Base-by-base conservation (phyloP, 2,888 invertebrate genomes). In the Chrysolina haemoptera region DNA sequence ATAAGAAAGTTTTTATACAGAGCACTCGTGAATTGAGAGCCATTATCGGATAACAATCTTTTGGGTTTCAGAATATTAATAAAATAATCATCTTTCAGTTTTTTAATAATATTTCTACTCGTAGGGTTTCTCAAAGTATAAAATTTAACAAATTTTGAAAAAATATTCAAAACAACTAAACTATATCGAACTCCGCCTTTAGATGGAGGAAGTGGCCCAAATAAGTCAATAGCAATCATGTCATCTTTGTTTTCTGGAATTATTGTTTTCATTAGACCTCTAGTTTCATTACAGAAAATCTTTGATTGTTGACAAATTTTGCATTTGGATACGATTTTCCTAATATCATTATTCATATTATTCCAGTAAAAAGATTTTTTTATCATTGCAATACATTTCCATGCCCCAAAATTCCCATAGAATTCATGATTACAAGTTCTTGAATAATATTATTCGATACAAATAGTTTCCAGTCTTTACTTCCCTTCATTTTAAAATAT, bases 81-180 rank as follows among this genome's bases (percentile, higher is more conserved):
- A 74, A 68, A 67, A 53, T 59, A 40, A 62, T 63, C 53, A 62
- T 62, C 0, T 55, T 27, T 11, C 22, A 59, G 27, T 59, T 27
- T 59, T 4, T 2, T 6, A 2, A 59, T 4, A 12, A 59, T 59
- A 20, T 20, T 16, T 59, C 22, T 27, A 27, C 27, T 27, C 27
- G 27, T 27, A 27, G 59, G 22, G 16, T 20, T 70, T 53, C 50
- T 70, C n/a, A 65, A 18, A n/a, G 79, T 68, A 67, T 80, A 81
- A 8, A 81, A 65, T 20, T 68, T 74, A 2, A 81, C 76, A 74
- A 76, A 78, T 71, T 81, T 82, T 11, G 79, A 76, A 63, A 80
- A 80, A 14, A 68, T 48, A 68, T 82, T 78, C 3, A 82, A 62
- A 10, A 78, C 66, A 1, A 82, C 80, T 12, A 81, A 79, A 62